Evolutionary conservation across 2,113 vertebrate species (phyloP), one percentile per base, ranked within the genome.

Genomic region (Furnarius figulus): DNA sequence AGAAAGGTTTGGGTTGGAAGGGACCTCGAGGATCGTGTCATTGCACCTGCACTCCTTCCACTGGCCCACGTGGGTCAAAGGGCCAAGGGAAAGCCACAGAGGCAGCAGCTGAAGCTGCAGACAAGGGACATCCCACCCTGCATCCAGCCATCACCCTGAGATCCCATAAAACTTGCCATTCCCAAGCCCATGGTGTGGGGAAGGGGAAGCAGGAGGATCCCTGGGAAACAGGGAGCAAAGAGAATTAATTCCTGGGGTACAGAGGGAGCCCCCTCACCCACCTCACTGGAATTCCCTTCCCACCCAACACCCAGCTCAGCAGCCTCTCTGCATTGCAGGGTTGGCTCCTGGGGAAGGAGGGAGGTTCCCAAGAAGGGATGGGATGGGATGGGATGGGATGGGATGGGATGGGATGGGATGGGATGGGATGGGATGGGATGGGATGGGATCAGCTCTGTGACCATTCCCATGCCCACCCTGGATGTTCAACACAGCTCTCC

Each of bases 241-340:
- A 19, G 8, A 2, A 30, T 4, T 22, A 4, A 24, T 8, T 33
- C 2, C 1, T 5, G 27, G 55, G 42, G 30, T 31, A 42, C 1
- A 1, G 46, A 52, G 49, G 0, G 0, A 67, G 22, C n/a, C 27
- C 5, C 23, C 40, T 19, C 63, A n/a, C 15, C 40, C 56, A 6
- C 8, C 46, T 12, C 7, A 1, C 28, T 8, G 47, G 35, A 52
- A 12, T 39, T 31, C 24, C 56, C 44, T 18, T 17, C 31, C 12
- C 24, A 28, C 14, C 13, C 19, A 24, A 37, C 18, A 3, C 49
- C 22, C 8, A 4, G 4, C 22, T 17, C 24, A 39, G 59, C 24
- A 62, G 35, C 35, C 27, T 8, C 8, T 27, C 35, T 18, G 59
- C 24, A 39, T 27, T 17, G 14, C 33, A 18, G 21, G 49, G 42